Evolutionary conservation across 1,140 invertebrate genomes (phyloP), one percentile per base, ranked within the genome.

Genomic region (Phymorhynchus buccinoides): DNA sequence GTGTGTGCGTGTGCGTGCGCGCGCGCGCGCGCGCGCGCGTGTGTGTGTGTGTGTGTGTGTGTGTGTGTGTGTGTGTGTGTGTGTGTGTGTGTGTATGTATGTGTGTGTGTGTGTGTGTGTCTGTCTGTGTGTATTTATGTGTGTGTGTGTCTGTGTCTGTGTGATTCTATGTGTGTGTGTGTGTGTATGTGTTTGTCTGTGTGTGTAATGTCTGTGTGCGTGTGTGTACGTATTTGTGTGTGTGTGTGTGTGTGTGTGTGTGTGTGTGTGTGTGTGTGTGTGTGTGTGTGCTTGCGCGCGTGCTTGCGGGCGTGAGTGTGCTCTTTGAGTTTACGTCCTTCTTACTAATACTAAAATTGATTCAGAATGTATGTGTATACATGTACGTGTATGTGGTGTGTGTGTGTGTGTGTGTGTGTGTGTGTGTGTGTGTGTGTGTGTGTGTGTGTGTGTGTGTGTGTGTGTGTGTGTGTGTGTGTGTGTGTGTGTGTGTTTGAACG

Each of bases 401-500:
- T 62, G 7, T 62, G 56, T 22, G 16, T 62, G 18, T 22, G 18
- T 62, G 7, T 62, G 7, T 62, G 18, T 62, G 7, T 62, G 7
- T 62, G 56, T 62, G 7, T 62, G 7, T 62, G 7, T 62, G 56
- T 62, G 7, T 62, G 56, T 62, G 7, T 62, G 56, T 7, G 7
- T 62, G 56, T 7, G 7, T 62, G 56, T 62, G 7, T 62, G 56
- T 62, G 7, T 62, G 56, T 62, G 3, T 62, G 56, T 62, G 56
- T 62, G 56, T 22, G 56, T 62, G 56, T 22, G 56, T 22, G 56
- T 62, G 56, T 62, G 56, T 62, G 56, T 62, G 56, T 62, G 56
- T 62, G 56, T 62, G 56, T 62, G 56, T 62, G 56, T 62, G 56
- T n/a, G n/a, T n/a, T n/a, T n/a, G n/a, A n/a, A n/a, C n/a, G n/a